Conservation (phyloP, 2,797 vertebrate genomes). For the Oreochromis grahami region DNA sequence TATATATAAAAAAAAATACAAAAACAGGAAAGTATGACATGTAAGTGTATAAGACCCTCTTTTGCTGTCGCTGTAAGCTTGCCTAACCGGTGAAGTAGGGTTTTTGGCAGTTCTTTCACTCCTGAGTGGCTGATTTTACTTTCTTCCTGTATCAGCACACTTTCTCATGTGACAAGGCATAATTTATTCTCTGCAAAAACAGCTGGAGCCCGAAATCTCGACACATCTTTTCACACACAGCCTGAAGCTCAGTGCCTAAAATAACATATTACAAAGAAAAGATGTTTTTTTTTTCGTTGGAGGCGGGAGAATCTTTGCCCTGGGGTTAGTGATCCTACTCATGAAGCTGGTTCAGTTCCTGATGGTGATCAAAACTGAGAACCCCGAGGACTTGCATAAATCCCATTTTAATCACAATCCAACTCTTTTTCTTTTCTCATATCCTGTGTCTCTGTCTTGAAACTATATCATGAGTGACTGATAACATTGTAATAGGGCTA, state of each 20-base stretch:
- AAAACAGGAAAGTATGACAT: background rate
- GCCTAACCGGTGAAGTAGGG: background rate
- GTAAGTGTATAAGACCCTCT: background rate
- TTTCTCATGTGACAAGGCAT: constrained; percentile 15
- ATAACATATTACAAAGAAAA: background rate
- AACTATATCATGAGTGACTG: background rate
- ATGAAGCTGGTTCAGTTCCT: background rate
- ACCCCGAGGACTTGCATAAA: background rate
- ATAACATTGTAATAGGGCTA: background rate
- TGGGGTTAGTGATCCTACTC: background rate
- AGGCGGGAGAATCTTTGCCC: background rate
- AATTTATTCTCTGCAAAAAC: constrained; percentile 41
- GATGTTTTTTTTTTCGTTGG: background rate
- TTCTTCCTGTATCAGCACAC: background rate
- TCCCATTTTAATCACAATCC: background rate
- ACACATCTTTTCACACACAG: background rate
- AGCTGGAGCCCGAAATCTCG: background rate
- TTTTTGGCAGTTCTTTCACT: background rate
- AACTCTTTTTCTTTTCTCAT: background rate
- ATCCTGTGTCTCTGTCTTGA: background rate
- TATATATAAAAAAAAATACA: background rate
- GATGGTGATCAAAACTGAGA: background rate
- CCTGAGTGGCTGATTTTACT: background rate
- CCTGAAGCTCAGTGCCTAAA: background rate
- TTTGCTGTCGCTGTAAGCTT: background rate